Percentiles rank a stretch among this genome's conserved stretches.
These are phyloP conservation scores for Chelonus insularis DNA, from an alignment of 1,140 invertebrate species.

Conservation along the genomic window DNA sequence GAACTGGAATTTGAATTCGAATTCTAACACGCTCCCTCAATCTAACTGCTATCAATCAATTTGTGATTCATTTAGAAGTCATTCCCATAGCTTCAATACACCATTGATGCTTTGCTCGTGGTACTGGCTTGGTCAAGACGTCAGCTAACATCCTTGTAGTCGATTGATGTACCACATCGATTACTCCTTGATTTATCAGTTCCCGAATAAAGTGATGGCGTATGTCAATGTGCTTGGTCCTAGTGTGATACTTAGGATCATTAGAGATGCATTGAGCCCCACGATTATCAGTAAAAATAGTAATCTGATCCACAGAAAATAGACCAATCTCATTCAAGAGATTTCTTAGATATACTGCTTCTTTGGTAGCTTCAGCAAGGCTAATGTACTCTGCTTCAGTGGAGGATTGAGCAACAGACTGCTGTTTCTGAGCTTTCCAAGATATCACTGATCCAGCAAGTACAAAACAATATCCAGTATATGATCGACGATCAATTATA, in stretches of 20 bases:
- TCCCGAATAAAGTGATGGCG: neutral
- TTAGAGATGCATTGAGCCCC: neutral
- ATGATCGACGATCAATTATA: neutral
- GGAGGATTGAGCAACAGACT: neutral
- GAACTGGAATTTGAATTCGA: too few species aligned
- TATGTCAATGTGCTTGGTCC: neutral
- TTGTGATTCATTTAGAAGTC: too few species aligned
- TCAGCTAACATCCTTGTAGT: too few species aligned
- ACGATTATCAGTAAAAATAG: neutral
- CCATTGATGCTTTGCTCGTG: too few species aligned
- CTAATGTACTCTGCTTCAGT: constrained; percentile 1
- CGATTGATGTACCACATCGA: too few species aligned
- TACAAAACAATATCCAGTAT: neutral
- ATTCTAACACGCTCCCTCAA: too few species aligned
- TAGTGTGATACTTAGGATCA: neutral
- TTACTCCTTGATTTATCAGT: neutral
- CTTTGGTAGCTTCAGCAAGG: neutral
- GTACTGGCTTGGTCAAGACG: too few species aligned
- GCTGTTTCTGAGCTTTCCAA: neutral
- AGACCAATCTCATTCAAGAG: neutral
- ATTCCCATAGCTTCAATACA: too few species aligned
- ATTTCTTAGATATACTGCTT: neutral
- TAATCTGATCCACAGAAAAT: too few species aligned
- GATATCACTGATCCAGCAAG: neutral
- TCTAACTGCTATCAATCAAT: too few species aligned